These are phyloP conservation scores for Cassiopea xamachana DNA, from an alignment of 30 jellyfish, hydroid and myxozoan species.

Conservation along the genomic window DNA sequence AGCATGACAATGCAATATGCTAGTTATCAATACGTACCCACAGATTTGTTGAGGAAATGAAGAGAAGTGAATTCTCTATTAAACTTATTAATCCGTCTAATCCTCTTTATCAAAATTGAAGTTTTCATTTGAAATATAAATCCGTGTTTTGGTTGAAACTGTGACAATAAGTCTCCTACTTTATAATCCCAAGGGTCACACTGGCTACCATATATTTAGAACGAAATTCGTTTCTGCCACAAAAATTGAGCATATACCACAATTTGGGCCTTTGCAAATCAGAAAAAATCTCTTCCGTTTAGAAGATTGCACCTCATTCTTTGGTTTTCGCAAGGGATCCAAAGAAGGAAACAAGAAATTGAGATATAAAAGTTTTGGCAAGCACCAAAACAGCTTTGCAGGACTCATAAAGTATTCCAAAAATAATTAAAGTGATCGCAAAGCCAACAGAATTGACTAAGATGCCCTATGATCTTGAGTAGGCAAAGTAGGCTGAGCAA, in stretches of 20 bases:
- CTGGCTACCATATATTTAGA: neutral
- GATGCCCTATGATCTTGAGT: neutral
- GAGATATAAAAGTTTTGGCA: neutral
- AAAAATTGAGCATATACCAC: neutral
- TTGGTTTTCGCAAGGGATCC: neutral
- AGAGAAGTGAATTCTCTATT: neutral
- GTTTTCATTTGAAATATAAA: neutral
- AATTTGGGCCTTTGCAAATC: neutral
- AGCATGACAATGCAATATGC: neutral
- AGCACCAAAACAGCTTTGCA: too few relatives aligned
- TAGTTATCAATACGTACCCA: neutral
- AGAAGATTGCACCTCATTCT: neutral
- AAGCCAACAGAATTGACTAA: neutral
- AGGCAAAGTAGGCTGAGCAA: too few relatives aligned
- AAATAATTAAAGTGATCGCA: too few relatives aligned
- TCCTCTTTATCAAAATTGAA: slow-evolving; percentile 5
- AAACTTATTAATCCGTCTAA: neutral
- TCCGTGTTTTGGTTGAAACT: neutral
- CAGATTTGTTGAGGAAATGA: neutral
- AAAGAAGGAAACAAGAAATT: neutral
- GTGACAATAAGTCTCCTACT: neutral
- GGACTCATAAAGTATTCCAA: too few relatives aligned
- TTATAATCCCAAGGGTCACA: neutral
- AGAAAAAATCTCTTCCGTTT: neutral
- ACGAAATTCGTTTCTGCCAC: neutral